These are phyloP conservation scores for Asteroscopus sphinx DNA, from an alignment of 2,888 invertebrate species.

Conservation along the genomic window DNA sequence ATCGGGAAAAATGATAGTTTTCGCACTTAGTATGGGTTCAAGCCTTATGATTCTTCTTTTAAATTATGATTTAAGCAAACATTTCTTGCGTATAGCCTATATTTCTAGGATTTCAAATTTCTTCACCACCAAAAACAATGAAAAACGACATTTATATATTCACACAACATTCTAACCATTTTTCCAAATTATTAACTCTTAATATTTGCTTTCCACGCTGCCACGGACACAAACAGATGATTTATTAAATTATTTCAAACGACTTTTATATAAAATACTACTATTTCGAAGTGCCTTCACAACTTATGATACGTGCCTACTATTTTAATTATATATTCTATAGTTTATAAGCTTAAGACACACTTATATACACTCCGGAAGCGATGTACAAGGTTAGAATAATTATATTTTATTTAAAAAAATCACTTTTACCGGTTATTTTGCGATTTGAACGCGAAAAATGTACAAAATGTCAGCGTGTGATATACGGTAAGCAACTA, in stretches of 20 bases:
- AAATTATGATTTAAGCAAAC: too few relatives aligned
- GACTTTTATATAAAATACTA: constrained; percentile 50
- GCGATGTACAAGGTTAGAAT: constrained; percentile 39
- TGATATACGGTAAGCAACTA: too few relatives aligned
- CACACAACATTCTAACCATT: constrained; percentile 1
- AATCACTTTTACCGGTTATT: constrained; percentile 27
- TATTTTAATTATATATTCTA: constrained; percentile 48
- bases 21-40: too few relatives aligned
- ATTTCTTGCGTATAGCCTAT: too few relatives aligned
- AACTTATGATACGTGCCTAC: constrained; percentile 58
- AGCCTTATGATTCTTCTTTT: too few relatives aligned
- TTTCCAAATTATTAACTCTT: constrained; percentile 28
- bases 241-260: constrained; percentile 40
- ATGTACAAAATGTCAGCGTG: too few relatives aligned
- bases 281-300: constrained; percentile 73
- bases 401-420: not conserved
- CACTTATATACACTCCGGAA: constrained; percentile 46
- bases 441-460: not conserved
- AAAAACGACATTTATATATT: not conserved
- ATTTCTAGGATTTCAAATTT: too few relatives aligned
- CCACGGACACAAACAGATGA: constrained; percentile 77
- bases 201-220: constrained; percentile 77
- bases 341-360: constrained; percentile 53
- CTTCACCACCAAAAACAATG: constrained; percentile 2
- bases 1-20: too few relatives aligned